Base-by-base conservation (phyloP, 2,888 invertebrate genomes). In the Eurois occulta region DNA sequence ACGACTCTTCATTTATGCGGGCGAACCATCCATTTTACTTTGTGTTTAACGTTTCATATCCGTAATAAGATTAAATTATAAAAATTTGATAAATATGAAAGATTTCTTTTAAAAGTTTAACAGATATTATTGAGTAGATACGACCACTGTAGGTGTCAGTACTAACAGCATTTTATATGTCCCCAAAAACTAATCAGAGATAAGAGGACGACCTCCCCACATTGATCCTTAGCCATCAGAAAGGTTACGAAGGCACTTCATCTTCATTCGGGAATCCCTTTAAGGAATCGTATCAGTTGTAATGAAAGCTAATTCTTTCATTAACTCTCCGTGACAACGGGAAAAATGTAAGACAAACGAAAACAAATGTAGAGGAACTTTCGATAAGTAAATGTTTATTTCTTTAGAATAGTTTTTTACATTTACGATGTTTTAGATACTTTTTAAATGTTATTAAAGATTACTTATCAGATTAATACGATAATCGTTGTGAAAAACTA, bases 271-370 rank as follows among this genome's bases (percentile, higher is more conserved):
- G 91, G 93, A 95, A 95, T 95, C 95, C 95, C 96, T 96, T 96
- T 96, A 96, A 96, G 96, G 94, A 94, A 95, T 95, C 96, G 95
- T 95, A 96, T 96, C 95, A 94, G 93, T 93, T 93, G 96, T 96
- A 96, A 96, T 96, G 96, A 96, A 96, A 95, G 95, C 96, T 96
- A 96, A 96, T 96, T 96, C 96, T 96, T 96, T 96, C 96, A 96
- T 96, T 96, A 96, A 94, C 94, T 94, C 92, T 91, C 92, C 93
- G 96, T 96, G 96, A 96, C 96, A 96, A 95, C 94, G 94, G 94
- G 94, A 94, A 94, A 95, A 95, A 93, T 93, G 95, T 94, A 93
- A 92, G 90, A 89, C 91, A 94, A 94, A 94, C 93, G 94, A 94
- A 93, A 94, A 96, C 91, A 92, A 94, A 95, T 93, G 94, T 88